Evolutionary conservation across 2,113 vertebrate genomes (phyloP), one percentile per base, ranked within the genome.

Genomic region (Reinhardtius hippoglossoides): DNA sequence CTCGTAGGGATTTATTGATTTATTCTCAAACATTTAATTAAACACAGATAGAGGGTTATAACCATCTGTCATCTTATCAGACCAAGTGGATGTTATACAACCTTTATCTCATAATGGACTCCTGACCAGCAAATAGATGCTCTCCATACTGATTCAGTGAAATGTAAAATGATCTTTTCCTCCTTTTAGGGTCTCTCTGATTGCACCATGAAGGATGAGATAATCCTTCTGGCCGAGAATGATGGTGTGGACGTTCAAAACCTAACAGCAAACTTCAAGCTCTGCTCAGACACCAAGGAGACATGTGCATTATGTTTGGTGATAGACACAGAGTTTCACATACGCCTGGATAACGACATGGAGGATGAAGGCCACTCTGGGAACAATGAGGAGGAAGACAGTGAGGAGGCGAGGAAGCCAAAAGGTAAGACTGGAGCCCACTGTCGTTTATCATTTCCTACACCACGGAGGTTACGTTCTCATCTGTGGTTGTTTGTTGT

Each of bases 291-390:
- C 54, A 57, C 95, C 71, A 18, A 63, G 12, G 78, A 90, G 56
- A 5, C 67, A 15, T 98, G 96, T 21, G 57, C 31, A 4, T 89
- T 95, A 6, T 98, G 97, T 59, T 88, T 98, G 72, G 82, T 83
- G 54, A 93, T 96, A 63, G 64, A 69, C 1, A 23, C 91, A 8
- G 80, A 87, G 21, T 58, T 97, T 68, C 62, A 65, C 0, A 71
- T 95, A 13, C 4, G 6, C 2, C 15, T 2, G 2, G 64, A 58
- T 9, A 21, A 67, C 23, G 56, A 54, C 9, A 2, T 2, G 9
- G 76, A 71, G 3, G 50, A 73, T 14, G 69, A 75, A 56, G 67
- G 14, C 13, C 46, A 50, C 37, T 87, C 85, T 55, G 72, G 57
- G 3, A 9, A 14, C 5, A 69, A 70, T 2, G 74, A 71, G 13